Evolutionary conservation across 2,797 vertebrate genomes (phyloP), one percentile per base, ranked within the genome.

Genomic region (Lagocephalus sceleratus): DNA sequence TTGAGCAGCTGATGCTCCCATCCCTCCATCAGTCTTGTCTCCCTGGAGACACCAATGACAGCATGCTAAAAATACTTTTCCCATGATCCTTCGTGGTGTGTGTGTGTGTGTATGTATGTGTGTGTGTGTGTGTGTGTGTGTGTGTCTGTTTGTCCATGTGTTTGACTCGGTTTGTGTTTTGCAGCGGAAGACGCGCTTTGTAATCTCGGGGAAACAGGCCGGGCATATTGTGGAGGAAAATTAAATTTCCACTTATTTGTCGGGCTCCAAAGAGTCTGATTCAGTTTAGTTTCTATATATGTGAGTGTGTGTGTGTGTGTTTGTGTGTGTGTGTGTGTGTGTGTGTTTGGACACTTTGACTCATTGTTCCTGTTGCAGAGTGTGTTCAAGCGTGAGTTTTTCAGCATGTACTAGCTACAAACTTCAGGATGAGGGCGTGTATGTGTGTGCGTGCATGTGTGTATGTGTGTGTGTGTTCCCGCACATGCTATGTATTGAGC

Each of bases 41-140:
- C 86, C 81, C 81, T 57, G 67, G 86, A 88, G 87, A 88, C 79
- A 63, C 81, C 82, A 85, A 85, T 88, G 71, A 70, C 71, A 69
- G 72, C 47, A 35, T 43, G 38, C 83, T 91, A 88, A 88, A 90
- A 89, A 90, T 90, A 91, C 70, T 62, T 67, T 58, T 66, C 60
- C 77, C 81, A 82, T 81, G 84, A 84, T 86, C 66, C 79, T 71
- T 71, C 59, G 64, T 23, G 50, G 68, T 81, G 66, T 43, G 46
- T 63, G 26, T 45, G 60, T 67, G 62, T 29, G 50, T 50, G 8
- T 38, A 47, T 8, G 0, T 43, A 25, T 54, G 47, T 68, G 20
- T 60, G 26, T 63, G 56, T 5, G 4, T 25, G 23, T 25, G 56
- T 61, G 71, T 81, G 66, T 42, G 47, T 60, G 32, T 42, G 60